Evolutionary conservation across 2,797 vertebrate species (phyloP), one percentile per base, ranked within the genome.

Genomic region (Paramormyrops hopkinsi): DNA sequence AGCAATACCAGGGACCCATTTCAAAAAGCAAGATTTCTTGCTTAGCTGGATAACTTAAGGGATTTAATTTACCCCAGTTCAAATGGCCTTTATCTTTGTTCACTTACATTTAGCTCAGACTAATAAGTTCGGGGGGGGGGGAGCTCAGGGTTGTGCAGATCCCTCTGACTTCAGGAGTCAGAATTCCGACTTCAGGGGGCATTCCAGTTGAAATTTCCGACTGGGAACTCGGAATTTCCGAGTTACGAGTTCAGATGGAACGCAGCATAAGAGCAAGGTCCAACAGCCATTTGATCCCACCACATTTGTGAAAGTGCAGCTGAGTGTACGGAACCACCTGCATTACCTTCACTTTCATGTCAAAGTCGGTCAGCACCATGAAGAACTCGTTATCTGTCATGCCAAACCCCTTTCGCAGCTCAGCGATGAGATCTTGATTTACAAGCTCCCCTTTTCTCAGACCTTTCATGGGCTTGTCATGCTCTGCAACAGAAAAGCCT

Each of bases 351-450:
- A 97, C 96, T 91, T 95, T 97, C 93, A 97, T 94, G 92, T 98
- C 97, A 62, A 93, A 94, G 37, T 98, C 97, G 0, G 97, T 97
- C 89, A 97, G 91, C 89, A 97, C 97, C 97, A 98, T 97, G 93
- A 97, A 97, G 95, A 97, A 98, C 88, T 97, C 97, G 90, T 97
- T 95, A 87, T 97, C 96, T 79, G 96, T 96, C 96, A 98, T 96
- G 37, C 97, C 97, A 11, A 97, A 97, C 62, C 97, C 96, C 91
- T 96, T 97, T 54, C 97, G 96, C 89, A 98, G 93, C 25, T 96
- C 96, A 3, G 92, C 93, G 89, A 97, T 97, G 91, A 97, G 96
- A 54, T 95, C 94, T 90, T 96, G 96, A 91, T 97, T 96, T 89
- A 97, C 93, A 85, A 97, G 95, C 3, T 97, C 96, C 92, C 95